Base-by-base conservation (phyloP, 2,113 vertebrate genomes). In the Ochotona princeps region DNA sequence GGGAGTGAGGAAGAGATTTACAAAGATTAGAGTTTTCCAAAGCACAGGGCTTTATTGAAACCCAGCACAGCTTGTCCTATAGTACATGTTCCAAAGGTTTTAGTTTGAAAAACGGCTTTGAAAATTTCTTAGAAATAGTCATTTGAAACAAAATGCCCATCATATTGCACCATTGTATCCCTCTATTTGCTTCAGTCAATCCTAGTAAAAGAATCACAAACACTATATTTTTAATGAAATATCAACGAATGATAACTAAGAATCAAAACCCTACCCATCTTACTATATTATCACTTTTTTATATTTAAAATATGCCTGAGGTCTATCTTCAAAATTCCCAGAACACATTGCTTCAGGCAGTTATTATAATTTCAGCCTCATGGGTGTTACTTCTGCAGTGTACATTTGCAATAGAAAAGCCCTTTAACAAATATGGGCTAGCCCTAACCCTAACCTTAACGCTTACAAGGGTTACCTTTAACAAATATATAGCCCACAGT, bases 391-490 rank as follows among this genome's bases (percentile, higher is more conserved):
- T 93, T 61, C 47, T 54, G 78, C 72, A 90, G 90, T 51, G 87
- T 66, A 92, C 93, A 89, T n/a, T 95, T 85, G 76, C 82, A 69
- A 92, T 75, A 7, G 6, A 73, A 92, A 97, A 93, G 94, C 93
- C 38, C 38, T 44, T 44, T 44, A 44, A 44, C 6, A 44, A 44
- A 44, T 44, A 44, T 44, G 38, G 6, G 38, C 38, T 44, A 44
- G 38, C 38, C 38, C 38, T 44, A 44, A 44, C 38, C 38, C 38
- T 44, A 44, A 44, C 38, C 38, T 44, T 44, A 6, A 44, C 38
- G 38, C 38, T 44, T 44, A 44, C 3, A 44, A 44, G 38, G 38
- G 38, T 44, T 44, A 44, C 38, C 38, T 44, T 44, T 44, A 44
- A 44, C 38, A 44, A 44, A 44, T 44, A 44, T 44, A 44, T 44